Base-by-base conservation (phyloP, 2,797 vertebrate species). In the Xiphophorus birchmanni region DNA sequence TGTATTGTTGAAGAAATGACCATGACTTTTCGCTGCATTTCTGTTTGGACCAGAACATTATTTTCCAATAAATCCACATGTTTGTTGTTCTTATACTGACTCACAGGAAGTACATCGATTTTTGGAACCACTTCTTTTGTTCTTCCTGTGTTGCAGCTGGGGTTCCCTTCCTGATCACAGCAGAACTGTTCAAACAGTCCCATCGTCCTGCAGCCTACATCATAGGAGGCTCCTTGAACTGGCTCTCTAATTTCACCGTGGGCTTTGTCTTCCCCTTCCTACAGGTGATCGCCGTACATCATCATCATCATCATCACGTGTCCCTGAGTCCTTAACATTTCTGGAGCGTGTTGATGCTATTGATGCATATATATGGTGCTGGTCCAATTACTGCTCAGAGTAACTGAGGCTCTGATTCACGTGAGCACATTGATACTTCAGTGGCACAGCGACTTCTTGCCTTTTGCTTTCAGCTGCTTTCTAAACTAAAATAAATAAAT, bases 201-300 rank as follows among this genome's bases (percentile, higher is more conserved):
- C 97, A 98, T 79, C 97, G 97, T 0, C 96, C 97, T 0, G 96
- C 97, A 0, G 97, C 97, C 75, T 98, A 97, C 91, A 97, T 96
- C 0, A 93, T 98, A 0, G 97, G 97, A 71, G 97, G 97, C 2
- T 96, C 96, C 4, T 96, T 98, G 78, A 98, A 98, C 94, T 98
- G 97, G 97, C 80, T 98, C 79, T 97, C 96, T 78, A 98, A 98
- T 93, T 98, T 98, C 90, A 96, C 96, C 0, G 71, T 98, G 0
- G 97, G 97, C 81, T 97, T 98, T 35, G 86, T 97, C 84, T 98
- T 98, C 87, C 97, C 97, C 12, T 98, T 98, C 89, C 82, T 98
- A 80, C 97, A 98, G 97, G 97, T 98, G 50, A 81, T 29, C 29
- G 3, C 12, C 2, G 4, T 26, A 12, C 8, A 37, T 9, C 58